Conservation (phyloP, 92 coral and sea anemone species). For the Actinernus sp. region DNA sequence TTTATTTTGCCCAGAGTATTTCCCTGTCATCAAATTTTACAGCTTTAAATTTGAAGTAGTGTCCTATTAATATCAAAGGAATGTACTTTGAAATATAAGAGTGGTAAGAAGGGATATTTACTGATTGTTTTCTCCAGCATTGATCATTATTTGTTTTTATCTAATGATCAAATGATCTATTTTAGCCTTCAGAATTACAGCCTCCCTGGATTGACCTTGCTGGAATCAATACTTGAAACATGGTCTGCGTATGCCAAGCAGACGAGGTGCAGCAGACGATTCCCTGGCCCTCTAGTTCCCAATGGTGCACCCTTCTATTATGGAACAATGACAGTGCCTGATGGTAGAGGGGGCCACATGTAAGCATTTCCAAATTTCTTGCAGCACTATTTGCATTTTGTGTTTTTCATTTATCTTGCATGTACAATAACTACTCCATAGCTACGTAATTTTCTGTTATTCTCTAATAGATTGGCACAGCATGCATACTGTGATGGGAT, state of each 20-base stretch:
- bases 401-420: too few species aligned
- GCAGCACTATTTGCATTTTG: background rate
- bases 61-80: too few species aligned
- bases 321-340: constrained; percentile 36
- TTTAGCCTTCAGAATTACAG: background rate
- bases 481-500: constrained; percentile 63
- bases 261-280: constrained; percentile 48
- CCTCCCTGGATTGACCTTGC: background rate
- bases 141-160: constrained; percentile 2
- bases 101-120: too few species aligned
- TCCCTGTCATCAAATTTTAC: too few species aligned
- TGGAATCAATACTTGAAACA: constrained; percentile 29
- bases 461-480: constrained; percentile 30
- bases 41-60: too few species aligned
- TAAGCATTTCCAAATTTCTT: constrained; percentile 6
- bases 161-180: background rate
- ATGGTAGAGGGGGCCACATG: constrained; percentile 31
- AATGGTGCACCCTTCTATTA: constrained; percentile 39
- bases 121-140: too few species aligned
- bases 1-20: too few species aligned
- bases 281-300: constrained; percentile 24
- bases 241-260: constrained; percentile 28
- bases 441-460: background rate
- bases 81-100: too few species aligned
- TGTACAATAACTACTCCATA: too few species aligned